Percentiles rank a stretch among this genome's conserved stretches.
These are phyloP conservation scores for Lates calcarifer DNA, from an alignment of 2,113 vertebrate species.

Conservation along the genomic window DNA sequence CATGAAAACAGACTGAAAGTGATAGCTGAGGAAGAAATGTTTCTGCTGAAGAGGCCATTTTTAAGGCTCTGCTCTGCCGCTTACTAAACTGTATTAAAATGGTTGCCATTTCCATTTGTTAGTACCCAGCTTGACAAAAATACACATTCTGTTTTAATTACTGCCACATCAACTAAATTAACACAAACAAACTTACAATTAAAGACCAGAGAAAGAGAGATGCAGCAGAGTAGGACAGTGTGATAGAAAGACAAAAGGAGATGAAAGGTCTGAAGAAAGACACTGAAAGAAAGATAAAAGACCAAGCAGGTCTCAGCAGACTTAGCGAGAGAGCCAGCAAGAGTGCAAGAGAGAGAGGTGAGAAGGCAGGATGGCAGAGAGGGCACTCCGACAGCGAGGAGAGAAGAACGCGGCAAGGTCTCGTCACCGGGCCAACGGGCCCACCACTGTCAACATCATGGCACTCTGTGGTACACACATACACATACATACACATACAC, in stretches of 20 bases:
- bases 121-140: conserved; percentile 6
- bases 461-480: conserved; percentile 83
- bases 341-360: conserved; percentile 65
- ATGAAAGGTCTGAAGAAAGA: conserved; percentile 46
- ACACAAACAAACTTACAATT: conserved; percentile 6
- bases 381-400: conserved; percentile 79
- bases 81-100: conserved; percentile 2
- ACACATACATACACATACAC: conserved; percentile 81
- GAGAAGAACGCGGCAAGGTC: conserved; percentile 92
- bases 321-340: conserved; percentile 45
- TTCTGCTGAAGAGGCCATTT: not conserved
- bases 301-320: conserved; percentile 60
- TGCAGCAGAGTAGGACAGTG: conserved; percentile 31
- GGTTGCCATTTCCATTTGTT: not conserved
- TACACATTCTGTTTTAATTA: conserved; percentile 20
- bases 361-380: conserved; percentile 75
- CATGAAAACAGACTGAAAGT: not conserved
- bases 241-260: conserved; percentile 35
- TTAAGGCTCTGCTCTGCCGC: not conserved
- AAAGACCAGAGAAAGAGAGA: conserved; percentile 5
- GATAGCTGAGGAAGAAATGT: not conserved
- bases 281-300: conserved; percentile 47
- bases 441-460: conserved; percentile 98
- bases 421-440: conserved; percentile 90
- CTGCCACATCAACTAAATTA: conserved; percentile 16